phyloP scores from a whole-genome alignment of 30 jellyfish, hydroid and myxozoan genomes.

The Catostylus mosaicus region DNA sequence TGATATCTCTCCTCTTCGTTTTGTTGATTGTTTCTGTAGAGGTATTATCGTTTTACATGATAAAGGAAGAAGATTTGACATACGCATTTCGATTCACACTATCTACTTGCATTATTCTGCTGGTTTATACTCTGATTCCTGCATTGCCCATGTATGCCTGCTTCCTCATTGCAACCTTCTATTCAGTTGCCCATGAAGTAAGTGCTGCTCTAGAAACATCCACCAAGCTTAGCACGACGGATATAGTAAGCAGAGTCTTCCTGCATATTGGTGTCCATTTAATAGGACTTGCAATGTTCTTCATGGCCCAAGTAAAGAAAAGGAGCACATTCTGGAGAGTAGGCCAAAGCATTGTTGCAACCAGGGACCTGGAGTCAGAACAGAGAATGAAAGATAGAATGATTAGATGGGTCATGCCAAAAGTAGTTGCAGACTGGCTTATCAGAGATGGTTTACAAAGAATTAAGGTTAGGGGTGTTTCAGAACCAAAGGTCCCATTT shows the following conservation, averaged over 20 bases:
- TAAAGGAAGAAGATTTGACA: conserved; percentile 72
- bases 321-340: conserved; percentile 99
- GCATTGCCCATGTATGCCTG: conserved; percentile 96
- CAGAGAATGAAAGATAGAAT: conserved; percentile 87
- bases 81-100: conserved; percentile 92
- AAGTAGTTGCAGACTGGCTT: conserved; percentile 97
- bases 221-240: not conserved
- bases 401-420: conserved; percentile 99
- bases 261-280: conserved; percentile 92
- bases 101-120: conserved; percentile 84
- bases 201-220: conserved; percentile 67
- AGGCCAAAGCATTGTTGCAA: conserved; percentile 99
- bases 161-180: conserved; percentile 72
- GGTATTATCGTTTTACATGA: conserved; percentile 71
- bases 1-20: conserved; percentile 73
- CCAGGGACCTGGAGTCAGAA: conserved; percentile 92
- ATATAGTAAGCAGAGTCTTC: conserved; percentile 49
- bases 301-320: conserved; percentile 96
- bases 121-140: conserved; percentile 96
- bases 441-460: conserved; percentile 88
- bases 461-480: conserved; percentile 61
- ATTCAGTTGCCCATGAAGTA: conserved; percentile 90
- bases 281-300: conserved; percentile 92
- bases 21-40: conserved; percentile 77
- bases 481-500: conserved; percentile 88